Evolutionary conservation across 2,888 invertebrate genomes (phyloP).

Genomic region (Agrotis puta): DNA sequence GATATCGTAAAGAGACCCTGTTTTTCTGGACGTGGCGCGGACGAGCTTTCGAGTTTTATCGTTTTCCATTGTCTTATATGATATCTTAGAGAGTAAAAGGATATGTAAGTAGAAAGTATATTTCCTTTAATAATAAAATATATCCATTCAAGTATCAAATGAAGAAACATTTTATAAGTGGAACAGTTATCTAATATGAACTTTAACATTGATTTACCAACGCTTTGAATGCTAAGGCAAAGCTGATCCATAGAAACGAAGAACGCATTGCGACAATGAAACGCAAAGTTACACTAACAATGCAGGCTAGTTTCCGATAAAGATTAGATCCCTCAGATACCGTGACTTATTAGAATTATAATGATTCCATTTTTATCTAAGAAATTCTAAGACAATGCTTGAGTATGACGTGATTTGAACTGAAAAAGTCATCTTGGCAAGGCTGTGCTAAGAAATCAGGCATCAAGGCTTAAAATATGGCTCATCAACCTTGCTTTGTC

Average conservation of each 20-base stretch:
- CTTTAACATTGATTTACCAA: background rate
- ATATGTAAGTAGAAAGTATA: background rate
- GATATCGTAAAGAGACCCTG: slow-evolving; percentile 8
- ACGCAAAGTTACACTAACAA: slow-evolving; percentile 23
- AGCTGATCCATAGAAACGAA: background rate
- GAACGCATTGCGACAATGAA: slow-evolving; percentile 13
- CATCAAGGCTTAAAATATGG: slow-evolving; percentile 2
- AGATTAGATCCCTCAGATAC: slow-evolving; percentile 35
- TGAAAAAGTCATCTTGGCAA: slow-evolving; percentile 38
- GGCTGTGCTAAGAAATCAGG: slow-evolving; percentile 33
- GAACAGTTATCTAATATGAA: background rate
- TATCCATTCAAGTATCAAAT: too few relatives aligned
- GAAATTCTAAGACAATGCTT: slow-evolving; percentile 39
- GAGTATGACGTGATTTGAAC: slow-evolving; percentile 35
- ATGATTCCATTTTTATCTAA: slow-evolving; percentile 19
- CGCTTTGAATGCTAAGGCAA: background rate
- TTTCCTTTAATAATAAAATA: background rate
- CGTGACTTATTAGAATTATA: slow-evolving; percentile 18
- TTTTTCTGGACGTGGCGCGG: slow-evolving; percentile 24
- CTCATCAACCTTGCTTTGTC: slow-evolving; percentile 56
- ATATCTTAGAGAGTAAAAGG: background rate
- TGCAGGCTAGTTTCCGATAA: slow-evolving; percentile 18
- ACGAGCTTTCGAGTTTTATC: slow-evolving; percentile 8
- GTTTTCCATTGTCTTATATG: slow-evolving; percentile 5
- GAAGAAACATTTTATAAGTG: background rate